Conservation (phyloP, 2,888 invertebrate genomes). For the Caenorhabditis angaria region DNA sequence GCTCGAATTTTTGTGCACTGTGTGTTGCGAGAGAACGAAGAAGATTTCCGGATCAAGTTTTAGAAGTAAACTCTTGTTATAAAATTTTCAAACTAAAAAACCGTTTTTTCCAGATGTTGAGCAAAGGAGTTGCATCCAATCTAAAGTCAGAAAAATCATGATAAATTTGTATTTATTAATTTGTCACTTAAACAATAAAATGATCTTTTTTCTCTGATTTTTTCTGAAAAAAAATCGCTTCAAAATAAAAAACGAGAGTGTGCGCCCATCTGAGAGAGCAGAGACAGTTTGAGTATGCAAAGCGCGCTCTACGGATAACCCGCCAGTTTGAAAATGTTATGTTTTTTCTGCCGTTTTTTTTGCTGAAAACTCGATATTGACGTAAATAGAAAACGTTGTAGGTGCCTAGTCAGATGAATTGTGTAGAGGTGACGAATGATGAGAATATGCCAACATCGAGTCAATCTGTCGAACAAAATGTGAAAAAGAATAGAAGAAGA, state of each 20-base stretch:
- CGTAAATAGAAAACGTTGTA: no score
- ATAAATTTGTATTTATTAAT: not conserved
- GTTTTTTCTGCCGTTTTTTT: not conserved
- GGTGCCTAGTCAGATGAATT: no score
- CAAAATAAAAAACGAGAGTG: not conserved
- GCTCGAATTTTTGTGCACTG: conserved; percentile 52
- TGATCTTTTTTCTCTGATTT: not conserved
- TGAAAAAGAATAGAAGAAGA: conserved; percentile 18
- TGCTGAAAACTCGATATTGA: no score
- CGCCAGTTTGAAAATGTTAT: not conserved
- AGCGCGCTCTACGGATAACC: not conserved
- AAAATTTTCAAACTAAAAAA: not conserved
- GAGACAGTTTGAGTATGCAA: not conserved
- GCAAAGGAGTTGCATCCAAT: conserved; percentile 11
- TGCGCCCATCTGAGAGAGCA: not conserved
- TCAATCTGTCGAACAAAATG: not conserved
- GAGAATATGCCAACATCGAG: not conserved
- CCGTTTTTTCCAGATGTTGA: conserved; percentile 17
- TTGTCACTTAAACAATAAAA: no score
- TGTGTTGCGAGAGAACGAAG: conserved; percentile 51
- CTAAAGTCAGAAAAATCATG: not conserved
- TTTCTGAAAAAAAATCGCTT: not conserved
- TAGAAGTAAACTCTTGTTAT: conserved; percentile 22
- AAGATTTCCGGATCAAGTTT: conserved; percentile 50
- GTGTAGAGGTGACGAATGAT: not conserved